Evolutionary conservation across 2,113 vertebrate genomes (phyloP), one percentile per base, ranked within the genome.

Genomic region (Etheostoma cragini): DNA sequence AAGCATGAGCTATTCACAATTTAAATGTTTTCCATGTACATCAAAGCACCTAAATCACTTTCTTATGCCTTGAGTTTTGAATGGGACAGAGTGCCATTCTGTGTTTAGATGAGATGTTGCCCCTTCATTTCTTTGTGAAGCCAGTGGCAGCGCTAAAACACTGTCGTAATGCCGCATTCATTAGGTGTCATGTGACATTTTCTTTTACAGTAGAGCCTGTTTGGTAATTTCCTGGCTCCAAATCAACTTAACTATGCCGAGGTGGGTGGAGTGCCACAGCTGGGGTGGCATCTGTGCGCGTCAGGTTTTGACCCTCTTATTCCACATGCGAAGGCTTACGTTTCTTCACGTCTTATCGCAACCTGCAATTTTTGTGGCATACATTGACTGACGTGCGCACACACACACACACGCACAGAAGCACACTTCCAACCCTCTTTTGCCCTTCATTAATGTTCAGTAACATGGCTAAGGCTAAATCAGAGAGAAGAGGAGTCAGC

Each of bases 221-320:
- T 68, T 35, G 68, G 76, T 80, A 52, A 87, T 79, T 82, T 80
- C 67, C 72, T 69, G 80, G 35, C 72, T 68, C n/a, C 26, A 49
- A 56, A 64, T 60, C 12, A 54, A 53, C 33, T 42, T 8, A n/a
- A 62, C 50, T 54, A 52, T 67, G 49, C 21, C 24, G 60, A 26
- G 8, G 17, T 10, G 66, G 62, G 82, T 54, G 80, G 66, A 47
- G 60, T 8, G 12, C 35, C 15, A 12, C 50, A 5, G 68, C 47
- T 21, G 60, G 52, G 17, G 52, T 35, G 33, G 57, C 60, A 50
- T 74, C 42, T n/a, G 22, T 11, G 53, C 1, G 22, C 58, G 30
- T 47, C 22, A 33, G 16, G 72, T 46, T 60, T 22, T 2, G 22
- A 8, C 21, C 13, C 3, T 14, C 5, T 15, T 17, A 57, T 45